phyloP scores from a whole-genome alignment of 2,888 invertebrate genomes.

The Dasysyrphus tricinctus region DNA sequence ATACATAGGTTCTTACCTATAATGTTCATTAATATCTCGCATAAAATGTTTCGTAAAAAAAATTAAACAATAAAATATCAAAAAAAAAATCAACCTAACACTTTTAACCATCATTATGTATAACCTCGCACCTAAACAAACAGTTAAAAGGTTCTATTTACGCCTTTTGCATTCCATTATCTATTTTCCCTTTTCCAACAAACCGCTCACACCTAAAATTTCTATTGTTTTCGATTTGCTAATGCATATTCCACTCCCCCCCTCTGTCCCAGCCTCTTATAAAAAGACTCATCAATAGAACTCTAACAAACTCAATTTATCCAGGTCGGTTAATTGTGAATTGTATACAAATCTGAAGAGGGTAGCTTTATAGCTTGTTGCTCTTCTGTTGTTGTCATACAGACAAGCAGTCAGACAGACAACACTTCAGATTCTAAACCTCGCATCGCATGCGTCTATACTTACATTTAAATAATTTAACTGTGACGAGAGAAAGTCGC shows the following conservation, averaged over 20 bases:
- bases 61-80: neutral
- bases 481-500: slow-evolving; percentile 66
- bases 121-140: slow-evolving; percentile 47
- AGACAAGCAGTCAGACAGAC: slow-evolving; percentile 30
- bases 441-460: slow-evolving; percentile 16
- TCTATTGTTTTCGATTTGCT: slow-evolving; percentile 65
- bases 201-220: slow-evolving; percentile 38
- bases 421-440: slow-evolving; percentile 31
- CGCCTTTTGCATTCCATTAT: slow-evolving; percentile 45
- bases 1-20: no score
- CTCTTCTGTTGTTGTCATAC: slow-evolving; percentile 60
- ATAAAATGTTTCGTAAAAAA: neutral
- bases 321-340: slow-evolving; percentile 72
- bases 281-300: slow-evolving; percentile 45
- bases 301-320: slow-evolving; percentile 55
- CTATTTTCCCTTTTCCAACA: slow-evolving; percentile 42
- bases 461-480: slow-evolving; percentile 52
- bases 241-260: slow-evolving; percentile 44
- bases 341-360: slow-evolving; percentile 43
- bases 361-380: slow-evolving; percentile 47
- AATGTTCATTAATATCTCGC: no score
- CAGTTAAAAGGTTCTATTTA: slow-evolving; percentile 31
- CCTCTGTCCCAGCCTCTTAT: neutral
- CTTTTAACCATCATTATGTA: neutral
- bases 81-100: neutral